Conservation (phyloP, 2,113 vertebrate genomes). For the Corydoras maculifer region DNA sequence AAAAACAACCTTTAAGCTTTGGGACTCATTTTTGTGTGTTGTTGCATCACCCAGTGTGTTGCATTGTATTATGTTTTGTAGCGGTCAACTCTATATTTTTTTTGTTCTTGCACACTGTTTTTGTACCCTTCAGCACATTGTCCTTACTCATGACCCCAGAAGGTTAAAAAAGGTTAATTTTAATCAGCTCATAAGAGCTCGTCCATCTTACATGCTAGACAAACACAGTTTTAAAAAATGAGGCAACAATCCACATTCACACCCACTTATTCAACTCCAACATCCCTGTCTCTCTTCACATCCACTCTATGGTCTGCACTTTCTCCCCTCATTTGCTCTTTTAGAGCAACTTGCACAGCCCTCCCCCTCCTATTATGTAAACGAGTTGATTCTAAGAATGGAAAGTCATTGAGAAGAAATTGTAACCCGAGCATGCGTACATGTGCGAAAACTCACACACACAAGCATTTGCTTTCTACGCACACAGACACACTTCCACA, state of each 20-base stretch:
- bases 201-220: conserved; percentile 18
- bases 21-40: background rate
- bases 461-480: background rate
- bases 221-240: conserved; percentile 29
- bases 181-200: too few species aligned
- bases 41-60: conserved; percentile 1
- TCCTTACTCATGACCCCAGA: too few species aligned
- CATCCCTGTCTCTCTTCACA: background rate
- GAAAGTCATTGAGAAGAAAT: conserved; percentile 45
- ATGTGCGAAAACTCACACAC: conserved; percentile 2
- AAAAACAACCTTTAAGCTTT: too few species aligned
- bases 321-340: background rate
- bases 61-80: too few species aligned
- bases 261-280: background rate
- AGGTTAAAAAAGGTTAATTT: too few species aligned
- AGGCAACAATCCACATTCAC: conserved; percentile 33
- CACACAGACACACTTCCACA: background rate
- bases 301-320: conserved; percentile 9
- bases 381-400: conserved; percentile 40
- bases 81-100: too few species aligned
- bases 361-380: conserved; percentile 24
- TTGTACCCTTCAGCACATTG: too few species aligned
- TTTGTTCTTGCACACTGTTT: too few species aligned
- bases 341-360: conserved; percentile 2
- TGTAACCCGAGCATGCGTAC: conserved; percentile 12